Percentiles rank a stretch among this genome's conserved stretches.
phyloP scores from a whole-genome alignment of 2,797 vertebrate species.

The Oreochromis mossambicus region DNA sequence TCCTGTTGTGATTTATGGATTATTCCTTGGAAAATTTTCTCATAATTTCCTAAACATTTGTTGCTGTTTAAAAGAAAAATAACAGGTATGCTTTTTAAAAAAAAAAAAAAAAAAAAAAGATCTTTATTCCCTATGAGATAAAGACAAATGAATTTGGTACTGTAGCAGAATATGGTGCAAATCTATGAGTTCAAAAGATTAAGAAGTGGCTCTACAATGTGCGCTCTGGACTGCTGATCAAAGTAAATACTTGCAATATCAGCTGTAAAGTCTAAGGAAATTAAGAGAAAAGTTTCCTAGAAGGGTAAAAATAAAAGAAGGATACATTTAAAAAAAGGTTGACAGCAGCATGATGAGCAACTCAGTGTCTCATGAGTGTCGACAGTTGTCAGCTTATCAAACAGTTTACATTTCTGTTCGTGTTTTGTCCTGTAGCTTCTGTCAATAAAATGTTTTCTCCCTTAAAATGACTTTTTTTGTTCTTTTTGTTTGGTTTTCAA shows the following conservation, averaged over 20 bases:
- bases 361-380: neutral
- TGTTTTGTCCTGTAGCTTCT: neutral
- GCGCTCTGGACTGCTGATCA: neutral
- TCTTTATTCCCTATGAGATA: neutral
- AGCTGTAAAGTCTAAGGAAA: fast-evolving
- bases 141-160: neutral
- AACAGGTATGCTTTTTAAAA: neutral
- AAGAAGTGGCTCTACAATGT: fast-evolving
- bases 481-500: neutral
- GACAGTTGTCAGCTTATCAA: neutral
- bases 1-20: neutral
- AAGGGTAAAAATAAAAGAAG: neutral
- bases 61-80: neutral
- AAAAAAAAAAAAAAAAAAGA: too few relatives aligned
- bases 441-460: neutral
- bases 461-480: fast-evolving
- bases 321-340: neutral
- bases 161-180: neutral
- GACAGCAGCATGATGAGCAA: neutral
- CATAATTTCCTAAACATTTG: neutral
- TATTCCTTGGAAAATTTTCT: neutral
- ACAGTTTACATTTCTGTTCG: neutral
- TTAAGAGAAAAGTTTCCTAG: neutral
- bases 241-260: too few relatives aligned
- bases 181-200: neutral